A percentile compares a stretch with the other conserved stretches of the same genome.
Conservation (phyloP, 2,113 vertebrate species). For the Plotosus lineatus region DNA sequence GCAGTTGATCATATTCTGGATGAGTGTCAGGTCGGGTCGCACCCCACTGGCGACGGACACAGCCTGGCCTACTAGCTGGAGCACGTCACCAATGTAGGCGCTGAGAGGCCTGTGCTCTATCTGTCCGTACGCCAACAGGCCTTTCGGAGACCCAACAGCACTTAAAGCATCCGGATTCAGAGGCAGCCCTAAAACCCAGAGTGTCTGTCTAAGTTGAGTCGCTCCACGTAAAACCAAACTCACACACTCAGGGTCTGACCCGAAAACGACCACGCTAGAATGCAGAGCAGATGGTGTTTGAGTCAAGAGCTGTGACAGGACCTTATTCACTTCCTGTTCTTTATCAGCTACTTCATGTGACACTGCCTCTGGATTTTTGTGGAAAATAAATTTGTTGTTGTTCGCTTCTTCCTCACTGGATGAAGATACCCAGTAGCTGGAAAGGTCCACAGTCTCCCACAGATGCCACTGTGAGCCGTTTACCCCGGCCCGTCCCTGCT, state of each 20-base stretch:
- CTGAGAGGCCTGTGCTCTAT: slow-evolving; percentile 80
- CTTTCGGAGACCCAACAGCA: slow-evolving; percentile 79
- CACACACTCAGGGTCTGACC: slow-evolving; percentile 74
- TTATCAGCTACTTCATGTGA: background rate
- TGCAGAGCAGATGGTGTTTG: slow-evolving; percentile 70
- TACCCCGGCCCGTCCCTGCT: slow-evolving; percentile 69
- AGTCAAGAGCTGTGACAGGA: slow-evolving; percentile 68
- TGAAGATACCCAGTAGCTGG: slow-evolving; percentile 46
- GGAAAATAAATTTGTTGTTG: slow-evolving; percentile 6
- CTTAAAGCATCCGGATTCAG: slow-evolving; percentile 78
- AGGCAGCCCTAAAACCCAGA: slow-evolving; percentile 86
- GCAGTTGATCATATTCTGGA: slow-evolving; percentile 77
- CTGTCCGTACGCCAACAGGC: slow-evolving; percentile 87
- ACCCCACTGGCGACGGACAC: slow-evolving; percentile 66
- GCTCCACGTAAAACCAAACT: slow-evolving; percentile 72
- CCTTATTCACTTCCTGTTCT: slow-evolving; percentile 66
- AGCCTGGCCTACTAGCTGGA: slow-evolving; percentile 79
- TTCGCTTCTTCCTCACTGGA: slow-evolving; percentile 26
- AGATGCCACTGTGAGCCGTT: slow-evolving; percentile 63
- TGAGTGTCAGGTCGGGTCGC: slow-evolving; percentile 71
- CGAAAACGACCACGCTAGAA: slow-evolving; percentile 77
- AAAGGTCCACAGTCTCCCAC: slow-evolving; percentile 71
- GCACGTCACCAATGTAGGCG: slow-evolving; percentile 79
- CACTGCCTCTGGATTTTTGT: background rate
- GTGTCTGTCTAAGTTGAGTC: slow-evolving; percentile 63